Conservation (phyloP, 2,797 vertebrate genomes). For the Mus caroli region DNA sequence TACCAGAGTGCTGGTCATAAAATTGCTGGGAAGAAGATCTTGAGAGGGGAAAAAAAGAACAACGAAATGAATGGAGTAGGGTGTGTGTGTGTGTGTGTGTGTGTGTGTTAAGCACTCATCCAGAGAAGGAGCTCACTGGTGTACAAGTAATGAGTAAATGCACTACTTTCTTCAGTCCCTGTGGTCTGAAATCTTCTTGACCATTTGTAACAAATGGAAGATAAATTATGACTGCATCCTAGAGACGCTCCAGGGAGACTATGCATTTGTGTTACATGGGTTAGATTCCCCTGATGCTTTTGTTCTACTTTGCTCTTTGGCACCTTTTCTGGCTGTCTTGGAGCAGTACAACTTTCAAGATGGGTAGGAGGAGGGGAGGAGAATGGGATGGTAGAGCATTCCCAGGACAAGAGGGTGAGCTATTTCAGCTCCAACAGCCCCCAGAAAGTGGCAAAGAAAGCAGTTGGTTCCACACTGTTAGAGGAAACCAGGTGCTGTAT, state of each 20-base stretch:
- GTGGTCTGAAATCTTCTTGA: not conserved
- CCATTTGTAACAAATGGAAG: constrained; percentile 6
- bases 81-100: not conserved
- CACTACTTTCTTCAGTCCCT: constrained; percentile 29
- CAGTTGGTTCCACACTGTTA: not conserved
- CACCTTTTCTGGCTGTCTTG: constrained; percentile 19
- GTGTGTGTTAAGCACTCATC: not conserved
- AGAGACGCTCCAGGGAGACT: not conserved
- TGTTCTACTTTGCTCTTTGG: not conserved
- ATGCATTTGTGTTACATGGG: not conserved
- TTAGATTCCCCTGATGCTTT: not conserved
- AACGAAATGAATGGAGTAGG: not conserved
- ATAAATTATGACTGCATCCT: not conserved
- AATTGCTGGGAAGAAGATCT: not conserved
- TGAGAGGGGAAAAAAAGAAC: not conserved
- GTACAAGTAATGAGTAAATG: not conserved
- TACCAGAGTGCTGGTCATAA: not conserved
- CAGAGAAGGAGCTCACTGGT: not conserved
- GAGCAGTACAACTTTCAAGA: constrained; percentile 22
- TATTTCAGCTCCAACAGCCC: not conserved
- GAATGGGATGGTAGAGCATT: not conserved
- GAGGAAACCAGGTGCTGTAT: not conserved
- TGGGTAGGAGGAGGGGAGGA: not conserved
- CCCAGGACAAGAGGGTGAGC: not conserved
- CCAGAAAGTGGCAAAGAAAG: constrained; percentile 1